Percentiles rank a stretch among this genome's conserved stretches.
phyloP scores from a whole-genome alignment of 2,797 vertebrate genomes.

The Manis crassicaudata region DNA sequence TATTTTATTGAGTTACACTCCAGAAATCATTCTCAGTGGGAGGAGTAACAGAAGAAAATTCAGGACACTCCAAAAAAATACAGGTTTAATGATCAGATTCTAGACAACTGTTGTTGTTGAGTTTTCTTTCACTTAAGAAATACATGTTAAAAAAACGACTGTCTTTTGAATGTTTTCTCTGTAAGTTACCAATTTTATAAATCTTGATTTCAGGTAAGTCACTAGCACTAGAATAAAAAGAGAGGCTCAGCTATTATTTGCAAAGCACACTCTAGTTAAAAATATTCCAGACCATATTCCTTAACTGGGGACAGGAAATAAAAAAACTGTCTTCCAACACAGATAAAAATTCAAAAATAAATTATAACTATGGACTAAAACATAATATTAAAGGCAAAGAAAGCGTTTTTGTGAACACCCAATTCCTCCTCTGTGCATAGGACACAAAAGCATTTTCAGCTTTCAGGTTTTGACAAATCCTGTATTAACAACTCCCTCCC shows the following conservation, averaged over 20 bases:
- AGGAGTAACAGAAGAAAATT: background rate
- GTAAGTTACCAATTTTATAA: slow-evolving; percentile 4
- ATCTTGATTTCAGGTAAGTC: background rate
- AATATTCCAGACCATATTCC: slow-evolving; percentile 44
- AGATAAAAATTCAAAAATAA: slow-evolving; percentile 62
- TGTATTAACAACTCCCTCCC: slow-evolving; percentile 52
- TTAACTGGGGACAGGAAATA: background rate
- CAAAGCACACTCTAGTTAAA: slow-evolving; percentile 48
- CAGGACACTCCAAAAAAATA: background rate
- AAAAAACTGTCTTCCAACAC: slow-evolving; percentile 26
- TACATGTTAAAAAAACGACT: background rate
- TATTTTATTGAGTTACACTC: background rate
- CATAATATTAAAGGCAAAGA: slow-evolving; percentile 51
- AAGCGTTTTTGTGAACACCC: slow-evolving; percentile 48
- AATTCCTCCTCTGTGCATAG: slow-evolving; percentile 47
- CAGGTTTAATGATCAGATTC: background rate
- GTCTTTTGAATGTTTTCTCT: slow-evolving; percentile 27
- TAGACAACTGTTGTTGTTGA: background rate
- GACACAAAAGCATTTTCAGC: slow-evolving; percentile 55
- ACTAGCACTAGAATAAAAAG: slow-evolving; percentile 30
- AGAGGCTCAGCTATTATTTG: background rate
- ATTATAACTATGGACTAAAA: slow-evolving; percentile 55
- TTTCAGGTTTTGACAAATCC: slow-evolving; percentile 59
- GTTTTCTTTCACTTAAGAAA: background rate
- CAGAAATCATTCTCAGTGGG: background rate